phyloP scores from a whole-genome alignment of 2,113 vertebrate genomes.

The Elaphurus davidianus region DNA sequence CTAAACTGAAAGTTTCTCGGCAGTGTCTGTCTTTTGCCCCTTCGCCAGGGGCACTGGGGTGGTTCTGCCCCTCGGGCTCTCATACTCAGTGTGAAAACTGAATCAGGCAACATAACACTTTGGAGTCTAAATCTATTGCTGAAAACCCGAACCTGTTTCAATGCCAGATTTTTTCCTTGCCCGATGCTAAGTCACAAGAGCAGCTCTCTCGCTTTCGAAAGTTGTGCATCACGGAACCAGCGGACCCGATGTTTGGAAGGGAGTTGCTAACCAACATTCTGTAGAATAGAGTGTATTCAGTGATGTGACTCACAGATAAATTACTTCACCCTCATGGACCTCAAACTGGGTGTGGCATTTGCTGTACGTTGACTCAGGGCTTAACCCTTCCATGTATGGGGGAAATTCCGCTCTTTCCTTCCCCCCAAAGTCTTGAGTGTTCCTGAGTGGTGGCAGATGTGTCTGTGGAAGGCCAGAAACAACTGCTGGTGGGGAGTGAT shows the following conservation, averaged over 20 bases:
- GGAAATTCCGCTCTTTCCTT: background rate
- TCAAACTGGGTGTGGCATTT: constrained; percentile 67
- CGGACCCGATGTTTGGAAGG: constrained; percentile 47
- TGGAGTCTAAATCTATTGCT: background rate
- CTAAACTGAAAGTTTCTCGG: background rate
- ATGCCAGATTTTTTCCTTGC: background rate
- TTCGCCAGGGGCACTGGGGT: background rate
- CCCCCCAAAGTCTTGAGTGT: background rate
- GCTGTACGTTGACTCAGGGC: constrained; percentile 49
- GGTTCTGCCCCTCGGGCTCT: background rate
- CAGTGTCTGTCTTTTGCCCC: background rate
- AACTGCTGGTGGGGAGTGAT: background rate
- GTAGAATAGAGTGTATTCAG: constrained; percentile 60
- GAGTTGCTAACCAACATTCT: constrained; percentile 70
- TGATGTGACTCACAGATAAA: constrained; percentile 69
- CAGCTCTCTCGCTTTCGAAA: background rate
- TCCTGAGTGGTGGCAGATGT: background rate
- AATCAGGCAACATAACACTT: background rate
- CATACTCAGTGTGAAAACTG: background rate
- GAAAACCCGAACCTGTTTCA: background rate
- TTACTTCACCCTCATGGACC: constrained; percentile 42
- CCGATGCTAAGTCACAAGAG: background rate
- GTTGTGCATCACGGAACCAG: background rate
- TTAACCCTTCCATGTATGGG: constrained; percentile 44
- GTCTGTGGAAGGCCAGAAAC: background rate